Evolutionary conservation across 2,113 vertebrate genomes (phyloP), one percentile per base, ranked within the genome.

Genomic region (Erythrocebus patas): DNA sequence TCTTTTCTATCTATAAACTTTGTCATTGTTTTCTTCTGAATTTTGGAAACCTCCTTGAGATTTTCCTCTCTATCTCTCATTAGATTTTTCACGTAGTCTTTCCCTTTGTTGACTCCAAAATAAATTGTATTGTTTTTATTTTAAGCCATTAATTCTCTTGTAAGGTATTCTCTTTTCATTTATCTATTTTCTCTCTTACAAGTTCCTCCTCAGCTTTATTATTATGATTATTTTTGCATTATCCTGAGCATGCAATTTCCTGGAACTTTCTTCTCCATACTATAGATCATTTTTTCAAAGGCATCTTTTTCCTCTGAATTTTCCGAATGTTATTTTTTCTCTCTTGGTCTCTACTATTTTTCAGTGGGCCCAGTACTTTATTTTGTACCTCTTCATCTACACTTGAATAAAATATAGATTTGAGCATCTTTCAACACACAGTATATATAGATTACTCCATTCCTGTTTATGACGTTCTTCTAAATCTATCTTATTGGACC

Each of bases 21-120:
- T 73, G 3, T 84, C 23, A 23, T 57, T 81, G 20, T 72, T 88
- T 85, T 38, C 20, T 85, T 94, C 35, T 30, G 64, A n/a, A 79
- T 79, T 78, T 73, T 87, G 40, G 11, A 84, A 90, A 59, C 66
- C 40, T 78, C 61, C 2, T 91, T 68, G 6, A 52, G 8, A 30
- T 87, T 68, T 90, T 73, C 30, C 11, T 89, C 32, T 32, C 14
- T 55, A 3, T 61, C n/a, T 80, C 35, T 40, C 50, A 83, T 79
- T 89, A 73, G 35, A 93, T 48, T 79, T 97, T 96, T 95, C 20
- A 73, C 1, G 22, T 38, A 25, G 27, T 86, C 7, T 73, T 86
- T 88, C 78, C 83, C 22, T 78, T 40, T 90, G 25, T 13, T 84
- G 40, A 86, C 55, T 96, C 12, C 17, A 84, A 86, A 97, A 55